Conservation (phyloP, 2,888 invertebrate species). For the Busseola fusca region DNA sequence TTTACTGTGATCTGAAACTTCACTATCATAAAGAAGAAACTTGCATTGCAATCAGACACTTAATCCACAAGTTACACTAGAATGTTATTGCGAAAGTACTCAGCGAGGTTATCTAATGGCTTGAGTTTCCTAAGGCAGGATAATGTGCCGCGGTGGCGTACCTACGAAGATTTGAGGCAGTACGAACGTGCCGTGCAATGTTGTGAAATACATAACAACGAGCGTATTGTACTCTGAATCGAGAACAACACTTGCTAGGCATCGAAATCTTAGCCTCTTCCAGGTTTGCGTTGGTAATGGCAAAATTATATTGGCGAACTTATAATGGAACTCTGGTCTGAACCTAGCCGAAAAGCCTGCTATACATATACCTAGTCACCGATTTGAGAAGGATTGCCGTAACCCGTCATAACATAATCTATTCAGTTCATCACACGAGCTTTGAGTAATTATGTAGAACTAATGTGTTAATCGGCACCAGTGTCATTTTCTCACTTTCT, state of each 20-base stretch:
- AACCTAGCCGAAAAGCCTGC: background rate
- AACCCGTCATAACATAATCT: background rate
- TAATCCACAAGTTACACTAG: constrained; percentile 19
- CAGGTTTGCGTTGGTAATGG: background rate
- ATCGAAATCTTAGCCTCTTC: background rate
- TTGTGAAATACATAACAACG: constrained; percentile 36
- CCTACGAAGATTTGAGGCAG: constrained; percentile 41
- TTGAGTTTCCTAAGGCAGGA: constrained; percentile 59
- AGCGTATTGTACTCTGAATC: background rate
- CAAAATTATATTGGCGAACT: background rate
- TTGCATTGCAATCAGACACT: background rate
- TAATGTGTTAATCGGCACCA: background rate
- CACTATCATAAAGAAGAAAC: constrained; percentile 11
- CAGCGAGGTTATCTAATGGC: constrained; percentile 49
- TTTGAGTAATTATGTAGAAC: constrained; percentile 4
- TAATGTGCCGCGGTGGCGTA: constrained; percentile 49
- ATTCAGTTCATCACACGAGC: background rate
- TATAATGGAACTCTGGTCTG: background rate
- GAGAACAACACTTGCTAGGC: background rate
- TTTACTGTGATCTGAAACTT: background rate
- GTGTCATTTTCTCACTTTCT: constrained; percentile 14
- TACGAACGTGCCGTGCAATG: constrained; percentile 4
- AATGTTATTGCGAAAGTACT: constrained; percentile 53
- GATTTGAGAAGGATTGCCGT: background rate
- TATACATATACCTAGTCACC: background rate